These are phyloP conservation scores for Caenorhabditis sinica DNA, from an alignment of 2,888 invertebrate genomes.

Conservation along the genomic window DNA sequence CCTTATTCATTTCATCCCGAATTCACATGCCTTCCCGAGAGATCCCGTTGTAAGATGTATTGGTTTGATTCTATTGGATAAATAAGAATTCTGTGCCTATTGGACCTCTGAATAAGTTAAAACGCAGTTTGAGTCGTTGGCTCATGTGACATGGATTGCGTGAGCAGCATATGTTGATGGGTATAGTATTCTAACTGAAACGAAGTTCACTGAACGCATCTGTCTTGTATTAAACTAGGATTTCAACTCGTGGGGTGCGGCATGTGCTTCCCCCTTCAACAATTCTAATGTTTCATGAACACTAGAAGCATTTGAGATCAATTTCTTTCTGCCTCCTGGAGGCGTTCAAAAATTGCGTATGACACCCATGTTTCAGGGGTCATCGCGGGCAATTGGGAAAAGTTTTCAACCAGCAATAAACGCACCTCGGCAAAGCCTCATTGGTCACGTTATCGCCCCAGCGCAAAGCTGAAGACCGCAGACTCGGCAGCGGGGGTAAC, in stretches of 20 bases:
- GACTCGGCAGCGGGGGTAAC: not conserved
- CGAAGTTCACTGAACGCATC: no score
- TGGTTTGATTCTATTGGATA: slow-evolving; percentile 48
- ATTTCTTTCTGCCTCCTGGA: slow-evolving; percentile 59
- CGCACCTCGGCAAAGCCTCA: slow-evolving; percentile 83
- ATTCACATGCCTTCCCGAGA: slow-evolving; percentile 11
- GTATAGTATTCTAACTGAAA: no score
- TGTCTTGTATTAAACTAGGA: no score
- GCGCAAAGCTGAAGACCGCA: slow-evolving; percentile 77
- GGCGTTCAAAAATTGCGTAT: slow-evolving; percentile 80
- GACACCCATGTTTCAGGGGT: slow-evolving; percentile 78
- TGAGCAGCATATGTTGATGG: no score
- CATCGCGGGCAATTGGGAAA: slow-evolving; percentile 82
- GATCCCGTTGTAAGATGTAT: slow-evolving; percentile 46
- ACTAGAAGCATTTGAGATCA: no score
- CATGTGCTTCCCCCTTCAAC: no score
- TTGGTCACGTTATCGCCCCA: slow-evolving; percentile 83
- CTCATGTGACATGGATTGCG: no score
- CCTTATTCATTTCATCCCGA: slow-evolving; percentile 21
- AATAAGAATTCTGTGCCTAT: slow-evolving; percentile 36
- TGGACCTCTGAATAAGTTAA: not conserved
- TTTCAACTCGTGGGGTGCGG: no score
- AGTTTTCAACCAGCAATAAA: slow-evolving; percentile 84
- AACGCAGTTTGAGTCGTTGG: no score
- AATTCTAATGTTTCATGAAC: no score